phyloP scores from a whole-genome alignment of 2,888 invertebrate genomes.

The Oscheius sp. region DNA sequence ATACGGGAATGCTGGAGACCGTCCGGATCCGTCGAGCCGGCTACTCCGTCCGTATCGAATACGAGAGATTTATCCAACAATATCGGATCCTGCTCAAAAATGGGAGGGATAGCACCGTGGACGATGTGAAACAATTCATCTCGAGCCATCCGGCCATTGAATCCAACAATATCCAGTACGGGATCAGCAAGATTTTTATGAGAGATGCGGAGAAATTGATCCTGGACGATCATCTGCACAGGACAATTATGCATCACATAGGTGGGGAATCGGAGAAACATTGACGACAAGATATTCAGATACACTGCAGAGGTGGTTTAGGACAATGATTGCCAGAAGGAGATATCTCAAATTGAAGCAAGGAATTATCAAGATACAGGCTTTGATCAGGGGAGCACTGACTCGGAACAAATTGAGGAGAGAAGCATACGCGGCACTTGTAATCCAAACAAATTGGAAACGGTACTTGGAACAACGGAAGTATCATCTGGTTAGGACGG shows the following conservation, averaged over 20 bases:
- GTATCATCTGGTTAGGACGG: slow-evolving; percentile 79
- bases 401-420: slow-evolving; percentile 77
- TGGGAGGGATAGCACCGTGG: slow-evolving; percentile 85
- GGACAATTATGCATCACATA: slow-evolving; percentile 92
- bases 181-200: slow-evolving; percentile 88
- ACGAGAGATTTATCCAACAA: slow-evolving; percentile 91
- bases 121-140: slow-evolving; percentile 87
- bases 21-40: slow-evolving; percentile 93
- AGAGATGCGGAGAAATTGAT: slow-evolving; percentile 92
- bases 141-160: slow-evolving; percentile 84
- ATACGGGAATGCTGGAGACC: slow-evolving; percentile 96
- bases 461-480: slow-evolving; percentile 79
- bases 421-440: slow-evolving; percentile 76
- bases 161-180: slow-evolving; percentile 89
- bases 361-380: slow-evolving; percentile 83
- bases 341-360: slow-evolving; percentile 83
- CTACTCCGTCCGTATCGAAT: slow-evolving; percentile 91
- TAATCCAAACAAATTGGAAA: slow-evolving; percentile 86
- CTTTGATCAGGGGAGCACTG: slow-evolving; percentile 80
- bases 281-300: slow-evolving; percentile 75
- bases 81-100: slow-evolving; percentile 90
- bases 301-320: slow-evolving; percentile 90
- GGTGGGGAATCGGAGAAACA: slow-evolving; percentile 66
- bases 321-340: slow-evolving; percentile 84
- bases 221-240: slow-evolving; percentile 89